Percentiles rank a stretch among this genome's conserved stretches.
phyloP scores from a whole-genome alignment of 2,113 vertebrate genomes.

The Talpa occidentalis region DNA sequence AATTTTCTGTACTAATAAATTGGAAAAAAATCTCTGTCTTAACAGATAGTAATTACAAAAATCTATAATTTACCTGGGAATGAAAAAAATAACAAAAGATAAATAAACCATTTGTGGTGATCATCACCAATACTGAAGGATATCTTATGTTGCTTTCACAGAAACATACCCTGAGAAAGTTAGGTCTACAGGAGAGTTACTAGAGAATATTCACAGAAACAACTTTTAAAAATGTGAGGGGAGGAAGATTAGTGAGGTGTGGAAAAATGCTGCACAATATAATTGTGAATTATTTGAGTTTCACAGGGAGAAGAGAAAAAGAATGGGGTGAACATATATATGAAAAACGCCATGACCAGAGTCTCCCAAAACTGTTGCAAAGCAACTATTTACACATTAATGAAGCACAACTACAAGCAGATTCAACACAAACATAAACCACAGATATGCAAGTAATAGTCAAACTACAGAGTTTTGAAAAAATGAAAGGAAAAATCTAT shows the following conservation, averaged over 20 bases:
- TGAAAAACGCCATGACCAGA: not conserved
- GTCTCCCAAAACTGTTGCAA: not conserved
- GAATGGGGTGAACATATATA: not conserved
- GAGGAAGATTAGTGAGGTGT: not conserved
- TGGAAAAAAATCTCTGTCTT: not conserved
- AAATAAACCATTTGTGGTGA: not conserved
- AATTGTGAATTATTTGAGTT: not conserved
- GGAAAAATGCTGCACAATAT: not conserved
- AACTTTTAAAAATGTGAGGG: not conserved
- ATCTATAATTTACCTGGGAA: not conserved
- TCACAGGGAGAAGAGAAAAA: not conserved
- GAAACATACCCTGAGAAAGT: not conserved
- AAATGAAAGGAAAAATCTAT: not conserved
- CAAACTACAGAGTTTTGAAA: not conserved
- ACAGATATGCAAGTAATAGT: not conserved
- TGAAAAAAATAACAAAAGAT: not conserved
- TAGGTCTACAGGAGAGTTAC: fast-evolving
- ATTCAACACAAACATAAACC: not conserved
- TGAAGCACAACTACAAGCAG: not conserved
- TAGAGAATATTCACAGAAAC: not conserved
- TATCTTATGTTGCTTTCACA: not conserved
- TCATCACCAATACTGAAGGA: not conserved
- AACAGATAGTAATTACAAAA: not conserved
- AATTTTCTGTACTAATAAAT: not conserved
- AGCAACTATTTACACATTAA: not conserved